Percentiles rank a stretch among this genome's conserved stretches.
Conservation (phyloP, 2,888 invertebrate species). For the Onthophagus sagittarius region DNA sequence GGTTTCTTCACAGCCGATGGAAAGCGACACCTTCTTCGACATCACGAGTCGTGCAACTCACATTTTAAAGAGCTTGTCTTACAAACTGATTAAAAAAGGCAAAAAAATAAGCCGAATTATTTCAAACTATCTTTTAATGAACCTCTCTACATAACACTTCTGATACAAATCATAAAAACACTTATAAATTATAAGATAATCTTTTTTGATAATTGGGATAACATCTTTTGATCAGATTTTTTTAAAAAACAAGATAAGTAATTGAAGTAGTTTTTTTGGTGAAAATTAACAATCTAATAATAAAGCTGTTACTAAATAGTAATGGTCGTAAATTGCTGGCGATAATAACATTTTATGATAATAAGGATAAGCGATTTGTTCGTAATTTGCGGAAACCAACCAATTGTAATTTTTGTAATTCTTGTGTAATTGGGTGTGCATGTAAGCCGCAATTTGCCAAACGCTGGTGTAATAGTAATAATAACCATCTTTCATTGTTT, state of each 20-base stretch:
- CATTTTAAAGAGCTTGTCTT: background rate
- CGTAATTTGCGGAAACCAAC: slow-evolving; percentile 4
- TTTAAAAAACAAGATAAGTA: background rate
- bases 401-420: slow-evolving; percentile 5
- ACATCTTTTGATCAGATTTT: background rate
- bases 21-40: background rate
- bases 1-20: background rate
- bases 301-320: slow-evolving; percentile 1
- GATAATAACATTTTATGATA: slow-evolving; percentile 6
- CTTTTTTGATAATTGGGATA: background rate
- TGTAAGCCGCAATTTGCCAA: slow-evolving; percentile 8
- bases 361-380: slow-evolving; percentile 1
- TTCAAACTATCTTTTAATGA: too few species aligned
- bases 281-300: background rate
- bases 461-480: background rate
- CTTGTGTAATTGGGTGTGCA: slow-evolving; percentile 1
- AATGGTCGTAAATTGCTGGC: background rate
- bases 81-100: background rate
- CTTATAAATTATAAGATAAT: background rate
- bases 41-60: background rate
- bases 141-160: too few species aligned
- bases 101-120: too few species aligned
- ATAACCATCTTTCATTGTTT: slow-evolving; percentile 6
- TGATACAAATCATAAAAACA: background rate
- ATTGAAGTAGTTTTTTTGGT: background rate